Base-by-base conservation (phyloP, 2,797 vertebrate genomes). In the Premnoplex brunnescens region DNA sequence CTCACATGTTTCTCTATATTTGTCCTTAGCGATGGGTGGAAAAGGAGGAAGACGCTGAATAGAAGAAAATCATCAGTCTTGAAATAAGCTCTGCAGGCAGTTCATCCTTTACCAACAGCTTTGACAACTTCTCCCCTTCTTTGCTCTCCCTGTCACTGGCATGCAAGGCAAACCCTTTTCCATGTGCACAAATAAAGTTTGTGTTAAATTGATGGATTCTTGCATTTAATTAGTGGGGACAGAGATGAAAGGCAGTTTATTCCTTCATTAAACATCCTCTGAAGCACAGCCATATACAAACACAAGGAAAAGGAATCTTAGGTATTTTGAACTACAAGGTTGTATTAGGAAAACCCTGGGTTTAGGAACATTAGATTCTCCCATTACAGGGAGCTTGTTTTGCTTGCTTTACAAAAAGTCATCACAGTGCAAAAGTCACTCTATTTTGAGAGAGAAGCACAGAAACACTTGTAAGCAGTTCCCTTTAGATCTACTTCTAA, bases 11-110 rank as follows among this genome's bases (percentile, higher is more conserved):
- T 66, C 13, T 85, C 48, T 56, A 12, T 44, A 20, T 89, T 89
- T 94, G n/a, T 82, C 37, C 36, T 67, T 66, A 97, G 96, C 95
- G 2, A 96, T 44, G 94, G 96, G 93, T 12, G 95, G 95, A 52
- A 96, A 96, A 85, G 95, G 96, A 91, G 89, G 95, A 85, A 95
- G 23, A 34, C 64, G 0, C 56, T 96, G 77, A 96, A 62, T 0
- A 41, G 56, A 84, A 90, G 88, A 48, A 69, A 59, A 95, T 6
- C 32, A 6, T 22, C 7, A 3, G 8, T 55, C 59, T 2, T 0
- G 23, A 72, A 79, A 9, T 10, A 64, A 77, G 6, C 43, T 36
- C 87, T 63, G 17, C 54, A 81, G 66, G 30, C 10, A 4, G 12
- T 20, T 88, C 32, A 21, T 34, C 49, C 48, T 59, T 78, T 49